Evolutionary conservation across 2,888 invertebrate species (phyloP).

Genomic region (Lasioglossum morio): DNA sequence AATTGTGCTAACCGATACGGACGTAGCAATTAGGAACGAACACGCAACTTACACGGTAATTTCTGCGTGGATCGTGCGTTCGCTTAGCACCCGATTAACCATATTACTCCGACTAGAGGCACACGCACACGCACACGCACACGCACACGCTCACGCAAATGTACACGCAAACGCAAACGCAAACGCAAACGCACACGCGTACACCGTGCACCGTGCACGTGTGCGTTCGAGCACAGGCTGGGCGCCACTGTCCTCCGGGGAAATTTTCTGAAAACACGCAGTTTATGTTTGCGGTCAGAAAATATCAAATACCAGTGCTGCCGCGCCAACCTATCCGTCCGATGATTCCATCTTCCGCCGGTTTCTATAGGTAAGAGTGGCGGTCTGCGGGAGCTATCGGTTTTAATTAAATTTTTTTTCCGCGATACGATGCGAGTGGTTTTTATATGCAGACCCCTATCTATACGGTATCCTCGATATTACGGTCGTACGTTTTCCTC

Average conservation of each 20-base stretch:
- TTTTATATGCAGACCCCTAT: slow-evolving; percentile 14
- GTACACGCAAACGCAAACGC: too few species aligned
- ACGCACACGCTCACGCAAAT: neutral
- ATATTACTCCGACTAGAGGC: neutral
- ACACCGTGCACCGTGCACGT: too few species aligned
- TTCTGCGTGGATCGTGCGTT: slow-evolving; percentile 12
- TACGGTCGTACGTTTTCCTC: slow-evolving; percentile 19
- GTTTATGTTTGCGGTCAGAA: slow-evolving; percentile 44
- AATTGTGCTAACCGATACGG: slow-evolving; percentile 42
- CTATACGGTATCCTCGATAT: neutral
- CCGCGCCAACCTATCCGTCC: slow-evolving; percentile 3
- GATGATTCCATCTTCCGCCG: slow-evolving; percentile 29
- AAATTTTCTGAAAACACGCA: slow-evolving; percentile 57
- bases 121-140: neutral
- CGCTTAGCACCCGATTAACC: slow-evolving; percentile 40
- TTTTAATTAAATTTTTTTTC: slow-evolving; percentile 54
- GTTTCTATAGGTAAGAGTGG: neutral
- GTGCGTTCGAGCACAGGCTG: neutral
- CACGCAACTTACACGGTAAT: slow-evolving; percentile 36
- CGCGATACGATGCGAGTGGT: neutral
- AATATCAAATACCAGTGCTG: slow-evolving; percentile 33
- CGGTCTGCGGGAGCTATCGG: slow-evolving; percentile 13
- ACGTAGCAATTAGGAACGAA: slow-evolving; percentile 44
- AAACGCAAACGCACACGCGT: neutral
- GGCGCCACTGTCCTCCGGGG: slow-evolving; percentile 21